Evolutionary conservation across 2,113 vertebrate genomes (phyloP).

Genomic region (Lanius ludovicianus): DNA sequence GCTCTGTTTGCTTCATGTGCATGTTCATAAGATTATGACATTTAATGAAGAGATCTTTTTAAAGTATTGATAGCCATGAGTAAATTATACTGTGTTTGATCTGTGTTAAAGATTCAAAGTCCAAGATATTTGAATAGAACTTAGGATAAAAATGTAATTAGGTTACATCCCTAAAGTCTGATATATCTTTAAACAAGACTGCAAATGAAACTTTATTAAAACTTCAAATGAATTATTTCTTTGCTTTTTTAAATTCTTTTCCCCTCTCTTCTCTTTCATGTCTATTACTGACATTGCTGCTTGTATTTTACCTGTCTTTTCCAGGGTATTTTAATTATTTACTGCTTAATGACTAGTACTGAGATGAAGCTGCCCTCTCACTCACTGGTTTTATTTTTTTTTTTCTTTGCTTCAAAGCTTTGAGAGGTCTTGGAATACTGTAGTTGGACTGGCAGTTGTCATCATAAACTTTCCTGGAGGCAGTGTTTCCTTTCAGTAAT

Average conservation of each 20-base stretch:
- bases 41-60: slow-evolving; percentile 85
- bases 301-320: slow-evolving; percentile 80
- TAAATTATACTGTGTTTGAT: slow-evolving; percentile 86
- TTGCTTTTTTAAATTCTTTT: slow-evolving; percentile 76
- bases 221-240: slow-evolving; percentile 84
- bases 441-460: background rate
- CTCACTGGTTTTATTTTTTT: background rate
- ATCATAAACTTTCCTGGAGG: background rate
- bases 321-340: slow-evolving; percentile 77
- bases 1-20: slow-evolving; percentile 30
- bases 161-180: slow-evolving; percentile 81
- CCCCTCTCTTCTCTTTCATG: slow-evolving; percentile 77
- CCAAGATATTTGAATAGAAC: slow-evolving; percentile 73
- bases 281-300: slow-evolving; percentile 73
- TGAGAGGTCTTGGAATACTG: background rate
- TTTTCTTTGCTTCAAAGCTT: slow-evolving; percentile 61
- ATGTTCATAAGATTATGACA: slow-evolving; percentile 71
- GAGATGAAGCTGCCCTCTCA: slow-evolving; percentile 50
- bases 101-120: slow-evolving; percentile 79
- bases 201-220: slow-evolving; percentile 82
- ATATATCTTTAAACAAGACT: slow-evolving; percentile 84
- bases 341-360: slow-evolving; percentile 72
- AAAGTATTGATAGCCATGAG: slow-evolving; percentile 86
- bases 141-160: slow-evolving; percentile 82
- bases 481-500: background rate